phyloP scores from a whole-genome alignment of 2,888 invertebrate genomes.

The Sialis lutaria region DNA sequence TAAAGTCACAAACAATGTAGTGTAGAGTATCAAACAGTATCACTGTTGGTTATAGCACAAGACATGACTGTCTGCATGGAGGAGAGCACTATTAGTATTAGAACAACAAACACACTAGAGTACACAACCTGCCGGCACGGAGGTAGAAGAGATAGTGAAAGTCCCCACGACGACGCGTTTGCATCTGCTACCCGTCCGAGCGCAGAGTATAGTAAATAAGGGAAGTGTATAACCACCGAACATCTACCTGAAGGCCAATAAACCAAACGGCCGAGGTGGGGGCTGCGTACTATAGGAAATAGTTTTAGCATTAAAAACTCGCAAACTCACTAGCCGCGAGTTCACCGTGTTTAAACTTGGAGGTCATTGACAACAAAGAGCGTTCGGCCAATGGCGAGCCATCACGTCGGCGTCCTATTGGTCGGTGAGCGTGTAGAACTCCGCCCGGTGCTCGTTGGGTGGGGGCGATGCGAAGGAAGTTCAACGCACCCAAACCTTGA shows the following conservation, averaged over 20 bases:
- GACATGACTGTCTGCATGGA: too few relatives aligned
- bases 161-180: constrained; percentile 25
- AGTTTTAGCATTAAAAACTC: constrained; percentile 27
- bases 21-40: not conserved
- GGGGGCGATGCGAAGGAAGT: constrained; percentile 29
- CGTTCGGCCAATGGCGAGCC: constrained; percentile 31
- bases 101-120: not conserved
- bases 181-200: constrained; percentile 13
- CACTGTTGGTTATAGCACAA: not conserved
- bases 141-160: constrained; percentile 29
- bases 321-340: constrained; percentile 35
- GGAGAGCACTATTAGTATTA: constrained; percentile 1
- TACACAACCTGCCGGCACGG: constrained; percentile 15
- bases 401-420: constrained; percentile 27
- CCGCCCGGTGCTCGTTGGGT: too few relatives aligned
- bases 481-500: constrained; percentile 76
- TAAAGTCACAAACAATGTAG: constrained; percentile 5
- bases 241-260: constrained; percentile 6
- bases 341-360: constrained; percentile 65
- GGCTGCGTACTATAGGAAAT: constrained; percentile 9
- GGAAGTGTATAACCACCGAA: constrained; percentile 16
- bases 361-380: constrained; percentile 62
- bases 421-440: constrained; percentile 23
- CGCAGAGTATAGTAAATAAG: constrained; percentile 25
- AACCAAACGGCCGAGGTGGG: constrained; percentile 8